Base-by-base conservation (phyloP, 2,888 invertebrate species). In the Pristionchus japonicus region DNA sequence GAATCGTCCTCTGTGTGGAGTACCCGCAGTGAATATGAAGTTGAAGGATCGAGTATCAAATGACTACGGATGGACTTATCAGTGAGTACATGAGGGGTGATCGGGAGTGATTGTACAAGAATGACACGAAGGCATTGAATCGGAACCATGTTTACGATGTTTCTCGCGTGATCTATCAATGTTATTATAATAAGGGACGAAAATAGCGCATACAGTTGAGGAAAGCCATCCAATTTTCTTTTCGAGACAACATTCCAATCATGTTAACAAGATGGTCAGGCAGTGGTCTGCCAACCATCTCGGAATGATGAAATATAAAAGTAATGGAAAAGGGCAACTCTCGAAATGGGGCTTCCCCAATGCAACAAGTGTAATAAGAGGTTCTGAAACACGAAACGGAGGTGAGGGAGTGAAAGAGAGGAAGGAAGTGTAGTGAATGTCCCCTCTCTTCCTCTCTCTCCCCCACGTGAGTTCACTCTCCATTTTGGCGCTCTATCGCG, bases 1-100 rank as follows among this genome's bases (percentile, higher is more conserved):
- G 11, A 90, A 90, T 83, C 57, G 88, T 31, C 94, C 94, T 67
- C 97, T 99, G 93, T 96, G 97, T 95, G 97, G 98, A 95, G 97
- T 98, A 90, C 98, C 99, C 6, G 93, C 93, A 49, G 92, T 92
- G 27, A 91, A 91, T 52, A 93, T 94, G 40, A 89, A 90, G 27
- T 89, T 94, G 40, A 90, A 92, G 77, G 93, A 94, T 89, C 89
- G 94, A 77, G 90, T 90, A 47, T 91, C 91, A 11, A 89, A 93
- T 40, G 93, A 94, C 89, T 91, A 91, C 86, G 91, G 93, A 89
- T 94, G 94, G 93, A 92, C 92, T 23, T 93, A 93, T 87, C 89
- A 91, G 93, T 93, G 61, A 88, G 91, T 88, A 37, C n/a, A n/a
- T n/a, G n/a, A n/a, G n/a, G n/a, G n/a, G n/a, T n/a, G n/a, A n/a